phyloP scores from a whole-genome alignment of 1,140 invertebrate species.

The Pogonomyrmex californicus region DNA sequence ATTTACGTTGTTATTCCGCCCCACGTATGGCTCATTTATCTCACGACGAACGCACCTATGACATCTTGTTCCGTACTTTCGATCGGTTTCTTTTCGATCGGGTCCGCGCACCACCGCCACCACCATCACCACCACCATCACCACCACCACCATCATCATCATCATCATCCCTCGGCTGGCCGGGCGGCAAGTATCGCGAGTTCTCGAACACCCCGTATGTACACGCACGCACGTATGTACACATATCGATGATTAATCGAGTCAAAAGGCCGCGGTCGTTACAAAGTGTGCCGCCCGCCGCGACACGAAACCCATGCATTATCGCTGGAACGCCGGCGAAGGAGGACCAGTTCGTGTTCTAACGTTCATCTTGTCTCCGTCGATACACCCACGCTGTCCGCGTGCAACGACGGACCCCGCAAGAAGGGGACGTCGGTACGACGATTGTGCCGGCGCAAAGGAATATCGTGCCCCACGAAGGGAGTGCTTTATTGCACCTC shows the following conservation, averaged over 20 bases:
- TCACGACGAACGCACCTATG: neutral
- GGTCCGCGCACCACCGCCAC: neutral
- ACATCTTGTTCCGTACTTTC: conserved; percentile 8
- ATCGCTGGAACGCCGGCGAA: conserved; percentile 76
- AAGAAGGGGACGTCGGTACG: conserved; percentile 42
- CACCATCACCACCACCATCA: neutral
- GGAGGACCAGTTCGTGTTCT: conserved; percentile 83
- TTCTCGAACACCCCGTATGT: conserved; percentile 55
- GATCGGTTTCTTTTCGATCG: neutral
- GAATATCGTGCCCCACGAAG: conserved; percentile 57
- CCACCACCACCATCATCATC: too few relatives aligned
- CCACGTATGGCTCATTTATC: conserved; percentile 39
- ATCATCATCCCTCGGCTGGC: neutral
- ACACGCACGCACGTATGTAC: conserved; percentile 75
- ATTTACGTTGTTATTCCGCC: conserved; percentile 10
- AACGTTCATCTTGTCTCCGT: conserved; percentile 82
- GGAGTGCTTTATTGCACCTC: conserved; percentile 70
- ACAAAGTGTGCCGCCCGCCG: conserved; percentile 87
- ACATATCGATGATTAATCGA: conserved; percentile 87
- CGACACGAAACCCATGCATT: conserved; percentile 86
- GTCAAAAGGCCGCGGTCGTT: conserved; percentile 86
- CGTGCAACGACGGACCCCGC: conserved; percentile 46
- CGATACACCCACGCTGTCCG: conserved; percentile 81
- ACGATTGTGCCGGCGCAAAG: conserved; percentile 58
- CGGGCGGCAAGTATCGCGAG: conserved; percentile 36